These are phyloP conservation scores for Andrena praecox DNA, from an alignment of 2,888 invertebrate genomes.

Conservation along the genomic window DNA sequence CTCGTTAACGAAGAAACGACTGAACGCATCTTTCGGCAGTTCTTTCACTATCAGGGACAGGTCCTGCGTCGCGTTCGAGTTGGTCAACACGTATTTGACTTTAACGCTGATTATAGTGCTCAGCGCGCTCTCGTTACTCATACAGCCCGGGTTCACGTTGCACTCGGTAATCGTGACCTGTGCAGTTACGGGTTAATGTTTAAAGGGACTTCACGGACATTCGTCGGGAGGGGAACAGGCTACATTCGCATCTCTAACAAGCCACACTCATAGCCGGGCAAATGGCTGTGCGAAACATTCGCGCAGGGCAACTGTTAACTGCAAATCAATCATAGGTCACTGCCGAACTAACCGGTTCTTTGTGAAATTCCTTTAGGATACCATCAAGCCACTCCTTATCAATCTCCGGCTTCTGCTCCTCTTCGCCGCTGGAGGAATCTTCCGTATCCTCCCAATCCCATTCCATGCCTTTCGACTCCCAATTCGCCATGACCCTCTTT, in stretches of 20 bases:
- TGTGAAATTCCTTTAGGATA: conserved; percentile 86
- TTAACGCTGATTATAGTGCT: conserved; percentile 92
- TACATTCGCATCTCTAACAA: conserved; percentile 27
- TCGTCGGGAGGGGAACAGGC: neutral
- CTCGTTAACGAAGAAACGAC: conserved; percentile 92
- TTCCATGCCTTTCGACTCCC: conserved; percentile 85
- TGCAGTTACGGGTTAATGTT: conserved; percentile 45
- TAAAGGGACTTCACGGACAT: conserved; percentile 25
- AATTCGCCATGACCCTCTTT: conserved; percentile 83
- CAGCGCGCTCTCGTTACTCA: conserved; percentile 90
- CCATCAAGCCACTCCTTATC: conserved; percentile 87
- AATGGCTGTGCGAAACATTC: conserved; percentile 39
- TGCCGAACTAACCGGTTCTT: conserved; percentile 65
- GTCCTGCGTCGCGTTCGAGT: conserved; percentile 36
- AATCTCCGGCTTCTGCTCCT: conserved; percentile 87
- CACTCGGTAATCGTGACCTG: conserved; percentile 85
- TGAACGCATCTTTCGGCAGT: conserved; percentile 92
- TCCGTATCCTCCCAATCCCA: conserved; percentile 85
- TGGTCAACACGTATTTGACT: conserved; percentile 86
- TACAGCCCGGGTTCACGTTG: conserved; percentile 87
- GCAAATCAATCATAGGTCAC: conserved; percentile 35
- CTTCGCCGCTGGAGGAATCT: conserved; percentile 81
- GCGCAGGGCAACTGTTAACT: conserved; percentile 26
- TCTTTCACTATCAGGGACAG: conserved; percentile 90
- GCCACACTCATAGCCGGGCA: conserved; percentile 11